Evolutionary conservation across 2,888 invertebrate species (phyloP).

Genomic region (Trissolcus brochymenae): DNA sequence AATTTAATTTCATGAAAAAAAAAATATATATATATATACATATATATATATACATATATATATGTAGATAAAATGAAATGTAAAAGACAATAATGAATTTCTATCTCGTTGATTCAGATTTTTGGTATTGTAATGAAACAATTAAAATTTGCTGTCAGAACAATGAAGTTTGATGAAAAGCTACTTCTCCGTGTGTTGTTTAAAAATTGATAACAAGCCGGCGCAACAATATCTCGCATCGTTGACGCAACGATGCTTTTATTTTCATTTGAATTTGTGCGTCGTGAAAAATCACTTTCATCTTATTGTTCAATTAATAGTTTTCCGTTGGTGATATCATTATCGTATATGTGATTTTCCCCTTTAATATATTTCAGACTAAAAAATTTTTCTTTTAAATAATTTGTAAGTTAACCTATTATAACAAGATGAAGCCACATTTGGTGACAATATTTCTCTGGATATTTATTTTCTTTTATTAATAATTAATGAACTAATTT

Average conservation of each 20-base stretch:
- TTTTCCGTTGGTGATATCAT: slow-evolving; percentile 17
- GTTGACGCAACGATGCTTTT: slow-evolving; percentile 9
- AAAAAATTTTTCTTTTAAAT: too few relatives aligned
- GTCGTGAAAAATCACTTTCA: slow-evolving; percentile 16
- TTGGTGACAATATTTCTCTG: too few relatives aligned
- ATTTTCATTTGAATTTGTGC: slow-evolving; percentile 9
- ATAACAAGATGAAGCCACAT: too few relatives aligned
- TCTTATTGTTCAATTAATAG: slow-evolving; percentile 28
- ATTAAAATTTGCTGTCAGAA: too few relatives aligned
- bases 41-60: too few relatives aligned
- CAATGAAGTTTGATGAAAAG: slow-evolving; percentile 3
- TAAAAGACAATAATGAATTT: not conserved
- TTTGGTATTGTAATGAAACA: too few relatives aligned
- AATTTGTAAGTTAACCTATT: too few relatives aligned
- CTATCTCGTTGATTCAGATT: too few relatives aligned
- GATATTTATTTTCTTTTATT: too few relatives aligned
- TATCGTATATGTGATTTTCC: not conserved
- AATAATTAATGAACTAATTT: too few relatives aligned
- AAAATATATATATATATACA: too few relatives aligned
- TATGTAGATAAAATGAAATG: not conserved
- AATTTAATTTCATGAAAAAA: not conserved
- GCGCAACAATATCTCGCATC: not conserved
- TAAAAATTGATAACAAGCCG: slow-evolving; percentile 21
- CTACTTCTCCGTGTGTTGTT: slow-evolving; percentile 1
- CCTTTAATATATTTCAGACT: too few relatives aligned